phyloP scores from a whole-genome alignment of 2,888 invertebrate genomes.

The Hypomecis atomaria region DNA sequence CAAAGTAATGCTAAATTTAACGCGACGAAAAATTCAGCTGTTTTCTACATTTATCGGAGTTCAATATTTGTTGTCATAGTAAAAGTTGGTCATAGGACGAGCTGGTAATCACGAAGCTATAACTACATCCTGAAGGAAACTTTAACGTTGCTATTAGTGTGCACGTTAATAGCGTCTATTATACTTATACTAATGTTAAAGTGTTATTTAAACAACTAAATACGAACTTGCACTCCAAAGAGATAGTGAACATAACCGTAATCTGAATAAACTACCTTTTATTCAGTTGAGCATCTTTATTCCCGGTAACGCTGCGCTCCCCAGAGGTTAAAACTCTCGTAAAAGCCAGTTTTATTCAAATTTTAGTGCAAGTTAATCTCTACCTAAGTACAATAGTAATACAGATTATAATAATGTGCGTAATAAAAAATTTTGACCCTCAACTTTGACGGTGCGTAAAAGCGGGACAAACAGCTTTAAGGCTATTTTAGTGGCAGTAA shows the following conservation, averaged over 20 bases:
- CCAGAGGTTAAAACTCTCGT: slow-evolving; percentile 21
- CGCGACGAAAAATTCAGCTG: too few species aligned
- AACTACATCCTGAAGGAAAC: too few species aligned
- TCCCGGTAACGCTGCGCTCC: slow-evolving; percentile 19
- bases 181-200: too few species aligned
- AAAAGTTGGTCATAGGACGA: too few species aligned
- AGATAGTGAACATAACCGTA: slow-evolving; percentile 10
- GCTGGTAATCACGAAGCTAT: too few species aligned
- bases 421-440: slow-evolving; percentile 24
- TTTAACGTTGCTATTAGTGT: too few species aligned
- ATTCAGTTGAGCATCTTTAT: slow-evolving; percentile 20
- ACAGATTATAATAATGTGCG: slow-evolving; percentile 17
- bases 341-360: slow-evolving; percentile 23
- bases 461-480: slow-evolving; percentile 26
- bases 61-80: too few species aligned
- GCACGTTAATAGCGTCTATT: too few species aligned
- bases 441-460: slow-evolving; percentile 16
- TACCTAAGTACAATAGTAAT: slow-evolving; percentile 16
- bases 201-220: too few species aligned
- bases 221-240: too few species aligned
- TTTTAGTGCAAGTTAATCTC: slow-evolving; percentile 21
- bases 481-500: slow-evolving; percentile 23
- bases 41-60: too few species aligned
- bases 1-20: too few species aligned
- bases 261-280: slow-evolving; percentile 19